Percentiles rank a stretch among this genome's conserved stretches.
These are phyloP conservation scores for Pyrocoelia pectoralis DNA, from an alignment of 2,888 invertebrate species.

Conservation along the genomic window DNA sequence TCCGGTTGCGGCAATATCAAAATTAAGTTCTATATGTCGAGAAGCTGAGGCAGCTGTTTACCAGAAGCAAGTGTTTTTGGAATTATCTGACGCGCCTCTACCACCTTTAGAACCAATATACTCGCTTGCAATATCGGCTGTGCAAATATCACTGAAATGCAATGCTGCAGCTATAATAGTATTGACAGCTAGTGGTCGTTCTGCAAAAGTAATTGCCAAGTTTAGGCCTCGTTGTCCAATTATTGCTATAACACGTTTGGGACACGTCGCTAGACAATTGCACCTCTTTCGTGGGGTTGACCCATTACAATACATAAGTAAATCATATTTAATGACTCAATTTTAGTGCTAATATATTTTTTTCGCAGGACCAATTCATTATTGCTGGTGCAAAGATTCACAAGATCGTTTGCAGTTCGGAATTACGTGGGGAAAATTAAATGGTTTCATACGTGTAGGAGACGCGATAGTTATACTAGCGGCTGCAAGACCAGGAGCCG, in stretches of 20 bases:
- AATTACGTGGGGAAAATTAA: constrained; percentile 67
- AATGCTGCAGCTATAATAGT: constrained; percentile 79
- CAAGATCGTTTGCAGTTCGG: constrained; percentile 68
- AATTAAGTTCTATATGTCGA: constrained; percentile 76
- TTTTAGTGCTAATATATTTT: background rate
- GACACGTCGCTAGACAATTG: constrained; percentile 72
- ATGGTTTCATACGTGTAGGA: constrained; percentile 71
- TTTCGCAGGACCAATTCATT: constrained; percentile 15
- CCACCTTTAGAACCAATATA: constrained; percentile 66
- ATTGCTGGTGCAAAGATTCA: constrained; percentile 64
- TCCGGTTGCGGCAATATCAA: constrained; percentile 75
- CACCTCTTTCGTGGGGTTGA: constrained; percentile 67
- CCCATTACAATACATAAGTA: constrained; percentile 68
- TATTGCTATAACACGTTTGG: constrained; percentile 74
- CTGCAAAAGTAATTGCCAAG: constrained; percentile 74
- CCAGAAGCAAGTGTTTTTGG: constrained; percentile 80
- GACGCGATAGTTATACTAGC: constrained; percentile 76
- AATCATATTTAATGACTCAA: background rate
- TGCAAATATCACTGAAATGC: constrained; percentile 75
- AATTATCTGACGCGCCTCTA: constrained; percentile 60
- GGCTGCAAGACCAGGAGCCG: constrained; percentile 71
- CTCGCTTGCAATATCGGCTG: constrained; percentile 76
- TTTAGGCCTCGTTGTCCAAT: constrained; percentile 78
- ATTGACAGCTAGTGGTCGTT: constrained; percentile 75
- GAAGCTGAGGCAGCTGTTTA: constrained; percentile 89